These are phyloP conservation scores for Semnornis frantzii DNA, from an alignment of 2,113 vertebrate species.

Conservation along the genomic window DNA sequence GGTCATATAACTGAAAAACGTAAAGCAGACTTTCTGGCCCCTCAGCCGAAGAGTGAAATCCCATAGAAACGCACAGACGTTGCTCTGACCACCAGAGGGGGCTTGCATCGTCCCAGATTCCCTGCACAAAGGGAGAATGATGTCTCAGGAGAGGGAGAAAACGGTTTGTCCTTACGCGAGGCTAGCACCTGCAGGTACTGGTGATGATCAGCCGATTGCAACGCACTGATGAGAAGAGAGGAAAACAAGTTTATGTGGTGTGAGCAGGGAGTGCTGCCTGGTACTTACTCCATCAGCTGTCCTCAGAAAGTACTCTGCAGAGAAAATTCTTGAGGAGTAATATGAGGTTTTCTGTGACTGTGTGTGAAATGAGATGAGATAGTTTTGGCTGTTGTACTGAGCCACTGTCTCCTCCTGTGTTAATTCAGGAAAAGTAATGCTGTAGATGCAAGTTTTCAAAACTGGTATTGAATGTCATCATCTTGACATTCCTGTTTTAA, in stretches of 20 bases:
- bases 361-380: background rate
- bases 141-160: background rate
- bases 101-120: slow-evolving; percentile 5
- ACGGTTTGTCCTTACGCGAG: background rate
- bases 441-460: background rate
- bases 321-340: background rate
- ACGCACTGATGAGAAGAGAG: fast-evolving
- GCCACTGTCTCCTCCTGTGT: fast-evolving
- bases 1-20: background rate
- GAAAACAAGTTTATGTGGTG: background rate
- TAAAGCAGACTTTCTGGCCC: slow-evolving; percentile 6
- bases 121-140: background rate
- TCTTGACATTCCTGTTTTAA: background rate
- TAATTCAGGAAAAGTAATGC: background rate
- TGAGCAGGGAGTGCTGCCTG: background rate
- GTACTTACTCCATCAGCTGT: background rate
- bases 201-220: background rate
- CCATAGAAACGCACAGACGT: background rate
- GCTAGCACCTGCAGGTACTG: background rate
- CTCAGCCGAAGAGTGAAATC: background rate
- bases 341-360: background rate
- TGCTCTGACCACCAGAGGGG: slow-evolving; percentile 39
- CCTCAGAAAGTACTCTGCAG: background rate
- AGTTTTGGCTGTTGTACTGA: background rate
- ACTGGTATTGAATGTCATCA: background rate